Base-by-base conservation (phyloP, 2,113 vertebrate genomes). In the Prunella himalayana region DNA sequence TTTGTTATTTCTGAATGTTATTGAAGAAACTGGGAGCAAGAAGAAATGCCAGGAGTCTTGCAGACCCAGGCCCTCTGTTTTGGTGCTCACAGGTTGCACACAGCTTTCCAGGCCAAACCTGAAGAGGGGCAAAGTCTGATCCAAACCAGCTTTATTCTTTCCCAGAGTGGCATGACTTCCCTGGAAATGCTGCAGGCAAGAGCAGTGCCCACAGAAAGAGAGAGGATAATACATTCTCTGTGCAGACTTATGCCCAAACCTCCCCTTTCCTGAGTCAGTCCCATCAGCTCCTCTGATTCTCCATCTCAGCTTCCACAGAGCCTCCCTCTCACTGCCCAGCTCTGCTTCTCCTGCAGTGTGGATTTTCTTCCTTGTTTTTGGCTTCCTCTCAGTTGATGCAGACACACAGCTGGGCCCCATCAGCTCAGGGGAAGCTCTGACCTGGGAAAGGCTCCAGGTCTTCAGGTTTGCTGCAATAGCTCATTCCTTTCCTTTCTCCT, bases 401-500 rank as follows among this genome's bases (percentile, higher is more conserved):
- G 88, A 75, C 79, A 37, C 2, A 17, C 79, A 94, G 92, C 90
- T 94, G 87, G 93, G 79, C 60, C 93, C 56, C 90, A 81, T 70
- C 24, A 5, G 80, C 80, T 49, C 0, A 0, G 63, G 71, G 77
- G 72, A 94, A 80, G 64, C 69, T 86, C 72, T 93, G 92, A 95
- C 93, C 93, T 88, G 85, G 94, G 86, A 93, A 92, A 33, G 56
- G 44, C 53, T 94, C 94, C 93, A 94, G 88, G 65, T 81, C 72
- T 90, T 78, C 78, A 78, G 11, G 4, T 92, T 88, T 71, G 60
- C 90, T 90, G 76, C 12, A 28, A 80, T 33, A 86, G 77, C 88
- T 95, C 88, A 72, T 88, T 94, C 65, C 44, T 86, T 70, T 86
- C 87, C 54, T 83, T 39, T 70, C 44, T 86, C 51, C 57, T 91